Evolutionary conservation across 1,140 invertebrate species (phyloP), one percentile per base, ranked within the genome.

Genomic region (Macrocentrus cingulum): DNA sequence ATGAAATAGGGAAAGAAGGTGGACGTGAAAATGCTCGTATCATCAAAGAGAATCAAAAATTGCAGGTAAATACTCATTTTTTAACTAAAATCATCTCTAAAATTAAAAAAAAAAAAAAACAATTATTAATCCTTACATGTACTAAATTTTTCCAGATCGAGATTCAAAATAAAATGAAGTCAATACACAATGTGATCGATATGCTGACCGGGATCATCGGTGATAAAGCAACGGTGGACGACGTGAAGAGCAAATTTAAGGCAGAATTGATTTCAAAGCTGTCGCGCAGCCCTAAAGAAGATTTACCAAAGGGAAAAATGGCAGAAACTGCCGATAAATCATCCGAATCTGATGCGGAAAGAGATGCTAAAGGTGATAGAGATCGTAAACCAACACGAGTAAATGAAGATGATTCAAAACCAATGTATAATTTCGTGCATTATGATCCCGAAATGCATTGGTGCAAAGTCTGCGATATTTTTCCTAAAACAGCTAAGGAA

Each of bases 381-480:
- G 76, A 75, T 5, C 66, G 61, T 55, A 68, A 68, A 41, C 53
- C 67, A 18, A 54, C 58, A 56, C 61, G 45, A 25, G 66, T 65
- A 32, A 58, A 62, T 0, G 67, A 76, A 18, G 71, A 71, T 11
- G 55, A 57, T 29, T 60, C 69, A 6, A 78, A 74, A 59, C 74
- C 74, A 7, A 82, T 84, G 67, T 85, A 86, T 74, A 91, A 91
- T 83, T 89, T 89, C 69, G 85, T 91, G 25, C 89, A 91, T 77
- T 93, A 90, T 69, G 91, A 94, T 79, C 89, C 90, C 0, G 90
- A 92, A 76, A 87, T 91, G 80, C 90, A 93, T 77, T 93, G 91
- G 91, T 94, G 91, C 75, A 83, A 88, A 53, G 83, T 87, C 42
- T 94, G 91, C 77, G 87, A 91, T 76, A 87, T 90, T 65, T 93